phyloP scores from a whole-genome alignment of 2,113 vertebrate species.

The Halcyon senegalensis region DNA sequence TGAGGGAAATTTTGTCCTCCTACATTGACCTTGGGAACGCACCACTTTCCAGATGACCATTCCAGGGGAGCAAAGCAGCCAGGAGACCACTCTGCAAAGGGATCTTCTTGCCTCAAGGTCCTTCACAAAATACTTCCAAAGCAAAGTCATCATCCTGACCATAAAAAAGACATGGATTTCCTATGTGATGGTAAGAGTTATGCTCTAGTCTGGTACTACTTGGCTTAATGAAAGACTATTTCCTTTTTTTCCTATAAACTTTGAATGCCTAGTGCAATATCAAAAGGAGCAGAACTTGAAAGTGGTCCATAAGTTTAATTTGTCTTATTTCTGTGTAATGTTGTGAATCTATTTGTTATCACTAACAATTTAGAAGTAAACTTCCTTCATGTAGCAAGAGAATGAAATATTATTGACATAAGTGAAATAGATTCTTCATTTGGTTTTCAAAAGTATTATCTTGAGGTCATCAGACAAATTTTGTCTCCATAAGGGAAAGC shows the following conservation, averaged over 20 bases:
- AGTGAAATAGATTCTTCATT: slow-evolving; percentile 2
- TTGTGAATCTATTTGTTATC: background rate
- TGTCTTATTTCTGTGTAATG: background rate
- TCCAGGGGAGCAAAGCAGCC: background rate
- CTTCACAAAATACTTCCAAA: background rate
- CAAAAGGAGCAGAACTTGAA: background rate
- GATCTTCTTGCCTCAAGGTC: background rate
- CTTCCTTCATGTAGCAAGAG: background rate
- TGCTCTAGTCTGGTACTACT: background rate
- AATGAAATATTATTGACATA: slow-evolving; percentile 9
- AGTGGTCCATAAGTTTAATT: background rate
- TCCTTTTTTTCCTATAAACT: background rate
- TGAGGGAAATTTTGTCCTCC: background rate
- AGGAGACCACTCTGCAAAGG: background rate
- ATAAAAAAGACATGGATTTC: background rate
- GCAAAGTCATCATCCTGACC: background rate
- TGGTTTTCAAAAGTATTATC: background rate
- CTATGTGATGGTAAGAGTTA: background rate
- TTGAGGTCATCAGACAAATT: background rate
- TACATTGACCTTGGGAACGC: background rate
- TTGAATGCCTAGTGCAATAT: background rate
- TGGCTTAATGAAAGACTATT: background rate
- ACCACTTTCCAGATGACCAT: background rate
- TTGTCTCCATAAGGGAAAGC: slow-evolving; percentile 23
- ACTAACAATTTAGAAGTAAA: background rate